These are phyloP conservation scores for Drosophila erecta DNA, from an alignment of 1,140 invertebrate species.

Conservation along the genomic window DNA sequence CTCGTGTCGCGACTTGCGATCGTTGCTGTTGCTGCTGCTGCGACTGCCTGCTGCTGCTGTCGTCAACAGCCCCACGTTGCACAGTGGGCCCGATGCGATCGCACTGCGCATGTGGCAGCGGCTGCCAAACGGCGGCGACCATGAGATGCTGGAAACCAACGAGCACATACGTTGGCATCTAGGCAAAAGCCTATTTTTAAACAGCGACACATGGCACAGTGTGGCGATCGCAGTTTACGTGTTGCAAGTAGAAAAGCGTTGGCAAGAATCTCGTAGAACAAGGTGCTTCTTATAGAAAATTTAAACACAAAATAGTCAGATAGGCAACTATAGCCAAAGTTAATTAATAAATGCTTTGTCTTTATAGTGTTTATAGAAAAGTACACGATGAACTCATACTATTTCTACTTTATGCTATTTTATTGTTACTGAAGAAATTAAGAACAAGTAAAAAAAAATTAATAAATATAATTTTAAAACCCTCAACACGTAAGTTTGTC, in stretches of 20 bases:
- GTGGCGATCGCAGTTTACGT: constrained; percentile 1
- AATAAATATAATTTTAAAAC: too few species aligned
- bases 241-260: constrained; percentile 19
- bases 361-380: too few species aligned
- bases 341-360: too few species aligned
- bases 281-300: neutral
- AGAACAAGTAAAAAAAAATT: too few species aligned
- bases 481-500: too few species aligned
- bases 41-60: constrained; percentile 50
- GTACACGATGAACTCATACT: too few species aligned
- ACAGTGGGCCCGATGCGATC: constrained; percentile 61
- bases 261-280: neutral
- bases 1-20: constrained; percentile 70
- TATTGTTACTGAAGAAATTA: too few species aligned
- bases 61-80: constrained; percentile 79
- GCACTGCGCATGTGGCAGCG: constrained; percentile 65
- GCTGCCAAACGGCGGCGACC: constrained; percentile 56
- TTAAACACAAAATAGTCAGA: too few species aligned
- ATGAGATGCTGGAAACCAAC: constrained; percentile 46
- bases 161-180: constrained; percentile 15
- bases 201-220: constrained; percentile 30
- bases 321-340: too few species aligned
- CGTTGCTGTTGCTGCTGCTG: constrained; percentile 53
- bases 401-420: too few species aligned
- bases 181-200: constrained; percentile 40